A percentile compares a stretch with the other conserved stretches of the same genome.
phyloP scores from a whole-genome alignment of 2,797 vertebrate genomes.

The Tadarida brasiliensis region DNA sequence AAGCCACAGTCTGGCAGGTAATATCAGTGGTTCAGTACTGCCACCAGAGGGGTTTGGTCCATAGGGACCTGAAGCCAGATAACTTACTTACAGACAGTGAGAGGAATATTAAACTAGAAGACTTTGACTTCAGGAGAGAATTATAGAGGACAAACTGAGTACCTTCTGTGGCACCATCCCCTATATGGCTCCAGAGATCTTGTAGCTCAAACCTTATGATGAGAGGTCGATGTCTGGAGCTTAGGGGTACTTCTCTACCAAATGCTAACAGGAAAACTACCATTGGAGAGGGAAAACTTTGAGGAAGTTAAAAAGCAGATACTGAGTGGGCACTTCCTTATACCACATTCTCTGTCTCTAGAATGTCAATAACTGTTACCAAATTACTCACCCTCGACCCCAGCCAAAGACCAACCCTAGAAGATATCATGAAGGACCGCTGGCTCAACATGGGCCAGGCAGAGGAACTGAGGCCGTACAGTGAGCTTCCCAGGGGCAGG shows the following conservation, averaged over 20 bases:
- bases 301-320: background rate
- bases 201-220: rapidly evolving
- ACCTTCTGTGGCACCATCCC: background rate
- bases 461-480: background rate
- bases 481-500: background rate
- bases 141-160: background rate
- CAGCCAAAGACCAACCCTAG: background rate
- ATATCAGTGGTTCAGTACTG: rapidly evolving
- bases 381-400: background rate
- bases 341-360: background rate
- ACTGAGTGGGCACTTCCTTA: background rate
- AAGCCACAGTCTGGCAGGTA: background rate
- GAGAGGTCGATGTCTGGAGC: background rate
- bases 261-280: background rate
- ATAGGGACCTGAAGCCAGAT: background rate
- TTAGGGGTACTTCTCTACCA: background rate
- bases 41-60: rapidly evolving
- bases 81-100: background rate
- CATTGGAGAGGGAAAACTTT: background rate
- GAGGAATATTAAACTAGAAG: background rate
- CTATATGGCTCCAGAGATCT: background rate
- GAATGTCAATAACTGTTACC: background rate
- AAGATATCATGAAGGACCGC: background rate
- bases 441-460: background rate
- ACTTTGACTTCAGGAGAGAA: background rate